Evolutionary conservation across 2,113 vertebrate species (phyloP), one percentile per base, ranked within the genome.

Genomic region (Athene cunicularia): DNA sequence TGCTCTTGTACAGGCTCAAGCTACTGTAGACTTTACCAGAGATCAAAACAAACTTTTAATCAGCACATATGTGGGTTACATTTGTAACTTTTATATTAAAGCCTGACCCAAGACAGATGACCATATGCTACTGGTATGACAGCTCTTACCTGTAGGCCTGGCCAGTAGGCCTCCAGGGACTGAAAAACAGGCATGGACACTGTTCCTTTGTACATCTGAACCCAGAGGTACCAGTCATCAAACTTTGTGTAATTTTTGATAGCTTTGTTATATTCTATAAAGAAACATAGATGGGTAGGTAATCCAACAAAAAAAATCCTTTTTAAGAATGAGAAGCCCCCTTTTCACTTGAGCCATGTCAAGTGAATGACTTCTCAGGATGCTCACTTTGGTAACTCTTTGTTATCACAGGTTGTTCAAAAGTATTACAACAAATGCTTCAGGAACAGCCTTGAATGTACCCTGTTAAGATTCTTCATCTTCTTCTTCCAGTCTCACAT

Each of bases 211-310:
- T 99, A 99, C 99, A 99, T 99, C 96, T 99, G 99, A 67, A 99
- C 99, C 99, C 99, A 99, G 71, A 99, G 98, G 96, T 99, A 99
- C 99, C 99, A 99, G 98, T 99, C 99, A 88, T 99, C 99, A 30
- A 99, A 99, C 76, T 99, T 99, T 10, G 99, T 99, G 96, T 99
- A 99, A 98, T 99, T 99, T 98, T 98, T 99, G 86, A 99, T 99
- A 90, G 99, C 99, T 97, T 98, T 98, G 94, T 99, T 98, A 86
- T 99, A 99, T 52, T 99, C 99, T 99, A 96, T 49, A 95, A 95
- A 95, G 72, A 86, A 77, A 35, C 39, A 84, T 5, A 97, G 83
- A 95, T 30, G 45, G 45, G 55, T 60, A 47, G 47, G 66, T 91
- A 96, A 95, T 58, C 41, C 39, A 94, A 73, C 15, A n/a, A 26